Conservation (phyloP, 2,113 vertebrate species). For the Chaetorhynchus papuensis region DNA sequence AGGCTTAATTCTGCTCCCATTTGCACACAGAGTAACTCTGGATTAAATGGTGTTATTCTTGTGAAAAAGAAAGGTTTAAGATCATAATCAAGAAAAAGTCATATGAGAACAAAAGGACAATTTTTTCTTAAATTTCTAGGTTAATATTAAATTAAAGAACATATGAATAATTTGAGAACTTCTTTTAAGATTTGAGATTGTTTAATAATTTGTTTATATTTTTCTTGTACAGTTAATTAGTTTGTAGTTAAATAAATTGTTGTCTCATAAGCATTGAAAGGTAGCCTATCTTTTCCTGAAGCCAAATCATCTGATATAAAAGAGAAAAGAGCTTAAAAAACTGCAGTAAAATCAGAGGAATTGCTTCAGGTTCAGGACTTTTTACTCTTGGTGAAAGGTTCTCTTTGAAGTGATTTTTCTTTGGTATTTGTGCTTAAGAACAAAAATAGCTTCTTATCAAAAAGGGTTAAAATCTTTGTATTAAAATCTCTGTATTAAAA, state of each 20-base stretch:
- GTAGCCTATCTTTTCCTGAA: background rate
- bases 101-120: background rate
- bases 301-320: background rate
- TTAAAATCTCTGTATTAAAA: background rate
- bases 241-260: background rate
- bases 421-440: background rate
- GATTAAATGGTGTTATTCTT: background rate
- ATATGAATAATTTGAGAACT: background rate
- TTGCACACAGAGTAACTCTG: background rate
- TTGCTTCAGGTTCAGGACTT: background rate
- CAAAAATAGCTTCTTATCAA: background rate
- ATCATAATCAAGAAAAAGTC: background rate
- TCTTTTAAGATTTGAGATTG: background rate
- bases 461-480: background rate
- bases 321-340: background rate
- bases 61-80: background rate
- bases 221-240: background rate
- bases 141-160: background rate
- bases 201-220: background rate
- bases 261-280: background rate
- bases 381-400: background rate
- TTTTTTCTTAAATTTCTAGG: background rate
- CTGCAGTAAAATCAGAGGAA: background rate
- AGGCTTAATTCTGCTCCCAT: background rate
- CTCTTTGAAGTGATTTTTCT: background rate